Evolutionary conservation across 2,888 invertebrate genomes (phyloP).

Genomic region (Dicyrtoma fusca): DNA sequence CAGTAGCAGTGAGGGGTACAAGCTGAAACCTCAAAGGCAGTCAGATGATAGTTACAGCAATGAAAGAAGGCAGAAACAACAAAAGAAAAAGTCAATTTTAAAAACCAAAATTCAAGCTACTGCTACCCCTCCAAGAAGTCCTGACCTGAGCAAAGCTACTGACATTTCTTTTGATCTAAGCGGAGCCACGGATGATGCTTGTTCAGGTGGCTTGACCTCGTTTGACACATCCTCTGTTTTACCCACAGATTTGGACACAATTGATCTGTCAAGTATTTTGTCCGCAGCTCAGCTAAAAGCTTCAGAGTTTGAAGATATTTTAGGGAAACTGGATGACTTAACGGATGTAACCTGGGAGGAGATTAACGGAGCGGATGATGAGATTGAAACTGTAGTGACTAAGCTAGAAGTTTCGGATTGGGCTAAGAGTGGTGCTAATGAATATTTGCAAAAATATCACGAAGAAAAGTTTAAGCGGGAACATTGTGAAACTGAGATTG

Average conservation of each 20-base stretch:
- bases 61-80: neutral
- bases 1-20: neutral
- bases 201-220: neutral
- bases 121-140: neutral
- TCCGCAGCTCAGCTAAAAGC: constrained; percentile 48
- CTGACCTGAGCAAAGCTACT: constrained; percentile 7
- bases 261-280: constrained; percentile 42
- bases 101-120: constrained; percentile 9
- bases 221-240: constrained; percentile 12
- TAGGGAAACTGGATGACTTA: constrained; percentile 43
- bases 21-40: neutral
- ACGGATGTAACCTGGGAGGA: constrained; percentile 27
- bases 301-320: constrained; percentile 49
- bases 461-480: constrained; percentile 50
- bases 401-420: constrained; percentile 44
- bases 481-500: constrained; percentile 51
- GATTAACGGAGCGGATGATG: constrained; percentile 28
- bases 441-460: constrained; percentile 50
- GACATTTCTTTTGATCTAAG: constrained; percentile 20
- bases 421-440: constrained; percentile 43
- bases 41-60: neutral
- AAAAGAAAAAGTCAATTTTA: constrained; percentile 23
- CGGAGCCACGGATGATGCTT: constrained; percentile 22
- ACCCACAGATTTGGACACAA: constrained; percentile 29
- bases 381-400: constrained; percentile 28